Evolutionary conservation across 2,797 vertebrate genomes (phyloP), one percentile per base, ranked within the genome.

Genomic region (Eulemur mongoz): DNA sequence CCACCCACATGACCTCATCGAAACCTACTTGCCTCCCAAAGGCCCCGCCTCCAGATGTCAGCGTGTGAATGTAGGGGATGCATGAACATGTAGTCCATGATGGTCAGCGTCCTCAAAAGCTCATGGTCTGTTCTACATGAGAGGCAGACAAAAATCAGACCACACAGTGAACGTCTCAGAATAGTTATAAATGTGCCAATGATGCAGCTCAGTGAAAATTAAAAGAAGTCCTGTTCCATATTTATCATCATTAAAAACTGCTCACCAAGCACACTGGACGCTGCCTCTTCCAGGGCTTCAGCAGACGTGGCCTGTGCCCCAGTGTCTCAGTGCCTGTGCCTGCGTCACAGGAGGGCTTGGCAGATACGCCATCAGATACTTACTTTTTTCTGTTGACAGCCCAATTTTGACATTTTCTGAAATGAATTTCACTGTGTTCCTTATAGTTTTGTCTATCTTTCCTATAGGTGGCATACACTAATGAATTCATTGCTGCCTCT

Each of bases 371-470:
- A 3, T n/a, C 15, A 11, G 14, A 70, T 30, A 4, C 45, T 90
- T 54, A 27, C 15, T 32, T 43, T 90, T 91, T 69, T 65, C 15
- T 35, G 38, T 78, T 6, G 45, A 52, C 38, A 88, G 23, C 48
- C 78, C 20, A 13, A 67, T 65, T 43, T 61, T 25, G 13, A 0
- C 76, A 14, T 82, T 92, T 89, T 48, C 59, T 81, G 35, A 80
- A 86, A 72, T 63, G 38, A 75, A 75, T 76, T 92, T 50, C 4
- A 38, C 54, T 40, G 30, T 81, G 5, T 82, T 82, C 38, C 23
- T 89, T 32, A 48, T 75, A 35, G 30, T 67, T 63, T 81, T 35
- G 18, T 82, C 67, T 89, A 14, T 43, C 70, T 94, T 79, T 76
- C 59, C 81, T 93, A 50, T 96, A 89, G 87, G 59, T 22, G 14